Percentiles rank a stretch among this genome's conserved stretches.
These are phyloP conservation scores for Limenitis camilla DNA, from an alignment of 2,888 invertebrate genomes.

Conservation along the genomic window DNA sequence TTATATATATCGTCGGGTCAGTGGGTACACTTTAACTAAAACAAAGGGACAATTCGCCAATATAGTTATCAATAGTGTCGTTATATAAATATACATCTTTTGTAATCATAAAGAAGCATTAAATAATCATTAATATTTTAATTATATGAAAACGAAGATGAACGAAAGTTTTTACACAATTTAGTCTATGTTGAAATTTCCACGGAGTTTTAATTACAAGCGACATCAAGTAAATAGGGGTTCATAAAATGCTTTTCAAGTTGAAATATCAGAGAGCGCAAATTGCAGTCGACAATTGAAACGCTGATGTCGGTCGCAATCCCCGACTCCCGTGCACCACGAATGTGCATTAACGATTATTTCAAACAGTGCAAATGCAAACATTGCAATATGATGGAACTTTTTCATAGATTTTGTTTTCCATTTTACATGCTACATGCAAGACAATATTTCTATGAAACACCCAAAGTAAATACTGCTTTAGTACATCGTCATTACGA, in stretches of 20 bases:
- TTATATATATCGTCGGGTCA: no score
- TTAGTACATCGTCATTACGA: no score
- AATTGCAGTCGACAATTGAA: slow-evolving; percentile 40
- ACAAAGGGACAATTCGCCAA: no score
- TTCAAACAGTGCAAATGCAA: neutral
- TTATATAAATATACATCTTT: no score
- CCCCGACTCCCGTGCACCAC: slow-evolving; percentile 7
- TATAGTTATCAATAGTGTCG: no score
- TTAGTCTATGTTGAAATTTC: slow-evolving; percentile 8
- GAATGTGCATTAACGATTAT: slow-evolving; percentile 9
- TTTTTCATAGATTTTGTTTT: no score
- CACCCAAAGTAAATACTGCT: no score
- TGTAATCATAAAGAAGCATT: no score
- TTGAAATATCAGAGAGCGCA: slow-evolving; percentile 32
- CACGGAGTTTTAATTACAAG: slow-evolving; percentile 36
- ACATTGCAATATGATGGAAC: neutral
- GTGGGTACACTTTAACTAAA: no score
- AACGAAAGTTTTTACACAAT: slow-evolving; percentile 5
- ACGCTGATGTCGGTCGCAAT: slow-evolving; percentile 33
- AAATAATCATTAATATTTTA: neutral
- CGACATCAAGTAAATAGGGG: slow-evolving; percentile 29
- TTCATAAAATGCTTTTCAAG: slow-evolving; percentile 25
- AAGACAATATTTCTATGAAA: no score
- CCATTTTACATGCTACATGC: no score
- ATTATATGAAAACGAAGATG: slow-evolving; percentile 1